Evolutionary conservation across 64 coral and sea anemone genomes (phyloP).

Genomic region (Platygyra sinensis): DNA sequence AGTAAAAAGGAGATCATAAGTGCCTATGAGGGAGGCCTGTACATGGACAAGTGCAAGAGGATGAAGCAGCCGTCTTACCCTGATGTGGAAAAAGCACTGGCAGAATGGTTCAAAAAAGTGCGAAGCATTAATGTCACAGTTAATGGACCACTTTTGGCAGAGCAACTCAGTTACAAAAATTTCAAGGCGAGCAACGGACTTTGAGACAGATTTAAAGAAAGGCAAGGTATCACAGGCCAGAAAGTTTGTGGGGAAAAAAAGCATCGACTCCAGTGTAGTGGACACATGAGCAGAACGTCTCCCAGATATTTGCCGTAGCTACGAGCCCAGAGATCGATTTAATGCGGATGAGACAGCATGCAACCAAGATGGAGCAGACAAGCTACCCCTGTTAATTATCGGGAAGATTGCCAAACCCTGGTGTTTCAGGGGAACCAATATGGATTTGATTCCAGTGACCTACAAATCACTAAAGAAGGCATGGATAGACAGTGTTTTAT

Average conservation of each 20-base stretch:
- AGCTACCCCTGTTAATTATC: slow-evolving; percentile 63
- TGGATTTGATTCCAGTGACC: slow-evolving; percentile 44
- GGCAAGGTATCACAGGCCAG: slow-evolving; percentile 69
- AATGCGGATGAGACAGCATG: slow-evolving; percentile 54
- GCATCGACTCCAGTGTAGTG: slow-evolving; percentile 47
- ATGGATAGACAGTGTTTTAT: slow-evolving; percentile 64
- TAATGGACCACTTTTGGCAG: slow-evolving; percentile 61
- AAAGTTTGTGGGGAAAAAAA: slow-evolving; percentile 54
- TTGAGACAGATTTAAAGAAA: slow-evolving; percentile 66
- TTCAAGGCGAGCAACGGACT: slow-evolving; percentile 51
- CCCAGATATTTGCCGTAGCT: slow-evolving; percentile 69
- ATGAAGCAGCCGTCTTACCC: slow-evolving; percentile 61
- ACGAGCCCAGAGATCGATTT: slow-evolving; percentile 32
- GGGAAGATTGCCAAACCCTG: slow-evolving; percentile 59
- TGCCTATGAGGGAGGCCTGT: slow-evolving; percentile 38
- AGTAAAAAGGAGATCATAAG: slow-evolving; percentile 41
- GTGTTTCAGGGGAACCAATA: slow-evolving; percentile 46
- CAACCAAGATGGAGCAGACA: slow-evolving; percentile 64
- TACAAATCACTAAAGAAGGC: slow-evolving; percentile 68
- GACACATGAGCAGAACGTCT: slow-evolving; percentile 47
- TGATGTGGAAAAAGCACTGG: slow-evolving; percentile 62
- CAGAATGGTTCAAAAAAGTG: slow-evolving; percentile 59
- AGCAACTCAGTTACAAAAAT: slow-evolving; percentile 49
- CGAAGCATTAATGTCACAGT: slow-evolving; percentile 47
- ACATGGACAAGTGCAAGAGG: slow-evolving; percentile 54